Evolutionary conservation across 2,888 invertebrate genomes (phyloP).

Genomic region (Lapara coniferarum): DNA sequence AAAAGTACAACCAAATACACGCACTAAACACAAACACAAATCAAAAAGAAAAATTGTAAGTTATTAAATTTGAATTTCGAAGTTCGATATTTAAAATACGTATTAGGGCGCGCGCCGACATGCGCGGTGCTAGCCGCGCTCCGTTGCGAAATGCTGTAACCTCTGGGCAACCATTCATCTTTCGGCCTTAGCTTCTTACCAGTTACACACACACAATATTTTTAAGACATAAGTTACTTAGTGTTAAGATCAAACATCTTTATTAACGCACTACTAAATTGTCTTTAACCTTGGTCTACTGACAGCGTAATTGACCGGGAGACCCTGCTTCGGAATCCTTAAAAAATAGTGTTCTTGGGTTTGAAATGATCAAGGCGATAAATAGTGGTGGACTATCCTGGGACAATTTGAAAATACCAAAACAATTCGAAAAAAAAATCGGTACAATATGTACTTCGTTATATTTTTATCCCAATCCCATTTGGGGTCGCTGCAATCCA

Average conservation of each 20-base stretch:
- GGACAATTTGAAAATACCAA: no score
- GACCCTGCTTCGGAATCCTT: neutral
- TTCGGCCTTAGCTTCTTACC: conserved; percentile 19
- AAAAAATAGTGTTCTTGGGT: no score
- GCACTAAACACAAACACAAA: conserved; percentile 4
- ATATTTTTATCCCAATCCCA: no score
- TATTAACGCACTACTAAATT: neutral
- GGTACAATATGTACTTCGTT: no score
- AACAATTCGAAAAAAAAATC: no score
- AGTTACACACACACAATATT: neutral
- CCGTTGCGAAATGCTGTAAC: conserved; percentile 27
- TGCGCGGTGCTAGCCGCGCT: conserved; percentile 9
- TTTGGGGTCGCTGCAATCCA: no score
- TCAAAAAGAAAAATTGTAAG: neutral
- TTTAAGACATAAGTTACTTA: conserved; percentile 18
- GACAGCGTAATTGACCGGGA: neutral
- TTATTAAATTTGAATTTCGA: neutral
- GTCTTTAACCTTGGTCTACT: neutral
- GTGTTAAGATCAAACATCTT: conserved; percentile 10
- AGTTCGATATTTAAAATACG: conserved; percentile 11
- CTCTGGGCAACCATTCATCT: conserved; percentile 28
- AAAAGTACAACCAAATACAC: neutral
- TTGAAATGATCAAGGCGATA: no score
- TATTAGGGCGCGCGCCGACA: conserved; percentile 16
- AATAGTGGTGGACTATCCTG: no score